Percentiles rank a stretch among this genome's conserved stretches.
Conservation (phyloP, 2,113 vertebrate genomes). For the Azemiops feae region DNA sequence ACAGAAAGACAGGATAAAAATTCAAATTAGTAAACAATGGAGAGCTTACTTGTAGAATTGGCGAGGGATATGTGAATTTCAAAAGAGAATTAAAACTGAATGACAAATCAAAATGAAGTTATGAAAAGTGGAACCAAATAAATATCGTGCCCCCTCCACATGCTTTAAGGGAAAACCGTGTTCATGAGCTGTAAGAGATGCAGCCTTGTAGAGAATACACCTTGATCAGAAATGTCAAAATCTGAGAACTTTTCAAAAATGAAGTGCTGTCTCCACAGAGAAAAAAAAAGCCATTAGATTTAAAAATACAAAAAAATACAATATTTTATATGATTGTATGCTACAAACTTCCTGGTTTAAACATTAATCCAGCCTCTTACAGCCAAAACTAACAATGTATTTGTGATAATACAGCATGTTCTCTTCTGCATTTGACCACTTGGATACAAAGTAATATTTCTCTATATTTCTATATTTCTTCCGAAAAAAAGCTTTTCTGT, state of each 20-base stretch:
- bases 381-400: neutral
- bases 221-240: neutral
- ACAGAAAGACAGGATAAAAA: neutral
- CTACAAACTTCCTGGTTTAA: neutral
- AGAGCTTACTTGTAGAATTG: neutral
- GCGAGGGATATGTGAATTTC: neutral
- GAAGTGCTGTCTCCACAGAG: neutral
- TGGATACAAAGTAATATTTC: neutral
- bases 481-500: neutral
- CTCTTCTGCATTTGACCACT: neutral
- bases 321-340: neutral
- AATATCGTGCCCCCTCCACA: neutral
- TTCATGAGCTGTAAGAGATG: neutral
- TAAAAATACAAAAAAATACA: neutral
- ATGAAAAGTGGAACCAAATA: neutral
- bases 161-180: neutral
- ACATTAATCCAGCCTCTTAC: neutral
- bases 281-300: neutral
- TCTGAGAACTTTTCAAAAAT: neutral
- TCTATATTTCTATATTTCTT: neutral
- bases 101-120: neutral
- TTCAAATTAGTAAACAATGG: neutral
- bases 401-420: neutral
- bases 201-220: neutral
- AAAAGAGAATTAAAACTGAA: neutral